These are phyloP conservation scores for Syrmaticus mikado DNA, from an alignment of 2,113 vertebrate genomes.

Conservation along the genomic window DNA sequence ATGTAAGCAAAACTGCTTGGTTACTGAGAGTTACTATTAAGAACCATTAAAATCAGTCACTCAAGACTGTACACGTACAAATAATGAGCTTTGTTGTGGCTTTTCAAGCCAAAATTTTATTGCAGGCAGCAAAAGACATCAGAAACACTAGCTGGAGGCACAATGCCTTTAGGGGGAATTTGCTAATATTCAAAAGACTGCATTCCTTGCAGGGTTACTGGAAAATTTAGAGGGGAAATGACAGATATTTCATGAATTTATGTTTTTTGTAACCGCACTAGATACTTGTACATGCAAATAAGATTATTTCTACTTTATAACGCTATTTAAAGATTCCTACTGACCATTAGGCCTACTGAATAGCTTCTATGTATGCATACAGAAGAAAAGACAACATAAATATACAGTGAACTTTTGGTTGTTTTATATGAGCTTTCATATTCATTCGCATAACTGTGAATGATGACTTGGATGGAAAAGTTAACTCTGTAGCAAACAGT, in stretches of 20 bases:
- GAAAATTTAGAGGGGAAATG: neutral
- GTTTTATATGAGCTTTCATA: neutral
- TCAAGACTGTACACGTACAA: neutral
- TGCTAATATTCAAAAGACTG: neutral
- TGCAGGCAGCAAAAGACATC: neutral
- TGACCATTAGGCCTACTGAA: neutral
- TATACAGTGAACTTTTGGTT: accelerated
- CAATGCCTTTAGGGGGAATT: neutral
- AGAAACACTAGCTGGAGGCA: conserved; percentile 17
- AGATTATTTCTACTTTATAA: neutral
- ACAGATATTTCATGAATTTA: neutral
- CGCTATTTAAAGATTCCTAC: neutral
- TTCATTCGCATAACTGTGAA: neutral
- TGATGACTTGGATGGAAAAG: neutral
- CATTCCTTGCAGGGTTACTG: neutral
- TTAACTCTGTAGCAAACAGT: neutral
- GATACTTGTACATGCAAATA: neutral
- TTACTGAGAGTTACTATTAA: neutral
- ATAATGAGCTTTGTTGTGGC: neutral
- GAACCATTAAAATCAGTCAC: neutral
- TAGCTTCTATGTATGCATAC: neutral
- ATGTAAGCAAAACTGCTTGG: neutral
- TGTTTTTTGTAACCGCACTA: neutral
- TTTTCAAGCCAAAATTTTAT: neutral
- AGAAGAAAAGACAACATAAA: neutral